phyloP scores from a whole-genome alignment of 2,888 invertebrate species.

The Elmis aenea region DNA sequence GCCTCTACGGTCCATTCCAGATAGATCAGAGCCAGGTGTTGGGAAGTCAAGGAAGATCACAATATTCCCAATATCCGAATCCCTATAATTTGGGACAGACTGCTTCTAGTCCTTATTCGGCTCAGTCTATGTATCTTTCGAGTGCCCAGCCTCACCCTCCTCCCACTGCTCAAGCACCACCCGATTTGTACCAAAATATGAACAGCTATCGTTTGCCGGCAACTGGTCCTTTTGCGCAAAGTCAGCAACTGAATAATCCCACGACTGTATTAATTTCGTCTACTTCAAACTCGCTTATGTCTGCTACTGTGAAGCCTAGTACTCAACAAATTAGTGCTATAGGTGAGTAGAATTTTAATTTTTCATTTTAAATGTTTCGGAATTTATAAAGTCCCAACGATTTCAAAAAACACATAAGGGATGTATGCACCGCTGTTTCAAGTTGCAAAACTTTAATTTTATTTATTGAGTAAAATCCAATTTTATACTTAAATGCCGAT shows the following conservation, averaged over 20 bases:
- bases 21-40: conserved; percentile 51
- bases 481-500: no score
- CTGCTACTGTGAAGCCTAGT: conserved; percentile 78
- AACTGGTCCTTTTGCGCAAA: conserved; percentile 69
- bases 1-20: conserved; percentile 80
- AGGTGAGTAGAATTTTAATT: conserved; percentile 47
- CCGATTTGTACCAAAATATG: conserved; percentile 63
- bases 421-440: no score
- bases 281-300: conserved; percentile 83
- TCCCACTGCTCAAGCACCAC: conserved; percentile 56
- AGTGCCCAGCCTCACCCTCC: conserved; percentile 51
- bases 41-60: conserved; percentile 67
- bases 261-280: conserved; percentile 85
- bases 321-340: conserved; percentile 81
- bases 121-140: conserved; percentile 63
- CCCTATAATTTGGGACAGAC: conserved; percentile 54
- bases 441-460: no score
- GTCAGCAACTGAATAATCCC: conserved; percentile 77
- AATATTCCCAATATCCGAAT: conserved; percentile 70
- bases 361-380: not conserved
- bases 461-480: no score
- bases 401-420: not conserved
- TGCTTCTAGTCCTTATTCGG: conserved; percentile 62
- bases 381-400: not conserved
- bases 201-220: conserved; percentile 45